phyloP scores from a whole-genome alignment of 37 sponge, comb jelly and placozoan species.

The Bolinopsis microptera region DNA sequence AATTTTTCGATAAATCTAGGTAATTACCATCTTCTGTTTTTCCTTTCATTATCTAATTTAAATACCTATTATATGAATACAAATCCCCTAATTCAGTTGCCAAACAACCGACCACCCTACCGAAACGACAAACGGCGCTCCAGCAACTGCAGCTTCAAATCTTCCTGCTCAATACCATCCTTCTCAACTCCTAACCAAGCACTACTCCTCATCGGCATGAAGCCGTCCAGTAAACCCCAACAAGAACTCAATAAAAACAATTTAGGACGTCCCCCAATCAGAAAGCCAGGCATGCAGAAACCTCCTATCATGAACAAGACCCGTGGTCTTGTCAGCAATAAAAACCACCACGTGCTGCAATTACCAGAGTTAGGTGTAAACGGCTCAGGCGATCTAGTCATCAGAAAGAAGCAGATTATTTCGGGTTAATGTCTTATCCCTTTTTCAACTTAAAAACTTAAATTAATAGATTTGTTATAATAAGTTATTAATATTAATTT shows the following conservation, averaged over 20 bases:
- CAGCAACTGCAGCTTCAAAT: not conserved
- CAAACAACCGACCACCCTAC: not conserved
- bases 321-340: not conserved
- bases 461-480: too few relatives aligned
- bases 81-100: conserved; percentile 4
- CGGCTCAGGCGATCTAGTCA: conserved; percentile 30
- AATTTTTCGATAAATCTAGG: too few relatives aligned
- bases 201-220: conserved; percentile 40
- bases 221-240: conserved; percentile 1
- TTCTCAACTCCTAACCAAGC: conserved; percentile 59
- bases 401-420: conserved; percentile 49
- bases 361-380: conserved; percentile 29
- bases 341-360: not conserved
- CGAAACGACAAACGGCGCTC: not conserved
- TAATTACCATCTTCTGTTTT: too few relatives aligned
- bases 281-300: not conserved
- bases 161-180: conserved; percentile 48
- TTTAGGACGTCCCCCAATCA: not conserved
- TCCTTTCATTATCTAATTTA: too few relatives aligned
- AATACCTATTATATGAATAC: too few relatives aligned
- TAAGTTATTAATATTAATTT: too few relatives aligned
- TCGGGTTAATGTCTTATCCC: not conserved
- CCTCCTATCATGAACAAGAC: not conserved
- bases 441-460: too few relatives aligned
- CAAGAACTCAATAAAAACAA: not conserved